These are phyloP conservation scores for Diadema setosum DNA, from an alignment of 35 echinoderm and acorn worm species.

Conservation along the genomic window DNA sequence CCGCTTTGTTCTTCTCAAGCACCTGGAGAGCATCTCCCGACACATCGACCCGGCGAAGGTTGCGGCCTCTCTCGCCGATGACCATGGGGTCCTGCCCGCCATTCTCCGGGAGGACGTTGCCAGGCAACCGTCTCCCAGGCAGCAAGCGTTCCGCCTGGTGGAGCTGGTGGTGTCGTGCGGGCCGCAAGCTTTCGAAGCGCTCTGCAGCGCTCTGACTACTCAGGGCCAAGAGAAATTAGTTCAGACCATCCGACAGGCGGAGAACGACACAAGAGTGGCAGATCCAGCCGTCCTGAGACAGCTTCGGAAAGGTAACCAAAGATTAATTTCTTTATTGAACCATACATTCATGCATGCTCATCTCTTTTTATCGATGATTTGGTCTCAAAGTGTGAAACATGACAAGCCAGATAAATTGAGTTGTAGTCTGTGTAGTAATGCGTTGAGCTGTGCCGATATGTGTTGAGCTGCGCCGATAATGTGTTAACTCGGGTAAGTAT, in stretches of 20 bases:
- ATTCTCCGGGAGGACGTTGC: constrained; percentile 4
- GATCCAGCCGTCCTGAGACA: background rate
- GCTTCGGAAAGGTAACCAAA: background rate
- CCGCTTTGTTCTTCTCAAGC: background rate
- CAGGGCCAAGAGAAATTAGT: background rate
- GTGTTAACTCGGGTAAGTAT: too few species aligned
- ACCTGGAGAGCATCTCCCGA: background rate
- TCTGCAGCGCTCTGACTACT: background rate
- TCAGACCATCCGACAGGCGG: background rate
- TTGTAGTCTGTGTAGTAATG: too few species aligned
- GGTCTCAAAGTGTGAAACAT: too few species aligned
- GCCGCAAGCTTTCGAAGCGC: background rate
- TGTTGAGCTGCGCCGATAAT: too few species aligned
- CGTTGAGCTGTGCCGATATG: too few species aligned
- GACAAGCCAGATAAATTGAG: too few species aligned
- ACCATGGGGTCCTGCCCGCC: background rate
- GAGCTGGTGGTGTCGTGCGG: constrained; percentile 1
- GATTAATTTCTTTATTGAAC: too few species aligned
- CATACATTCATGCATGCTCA: too few species aligned
- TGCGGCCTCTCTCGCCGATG: background rate
- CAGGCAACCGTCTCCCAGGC: background rate
- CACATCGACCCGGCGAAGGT: background rate
- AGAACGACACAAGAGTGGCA: background rate
- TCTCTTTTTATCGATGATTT: too few species aligned
- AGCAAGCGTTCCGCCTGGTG: background rate